phyloP scores from a whole-genome alignment of 2,888 invertebrate species.

The Ectemnius cavifrons region DNA sequence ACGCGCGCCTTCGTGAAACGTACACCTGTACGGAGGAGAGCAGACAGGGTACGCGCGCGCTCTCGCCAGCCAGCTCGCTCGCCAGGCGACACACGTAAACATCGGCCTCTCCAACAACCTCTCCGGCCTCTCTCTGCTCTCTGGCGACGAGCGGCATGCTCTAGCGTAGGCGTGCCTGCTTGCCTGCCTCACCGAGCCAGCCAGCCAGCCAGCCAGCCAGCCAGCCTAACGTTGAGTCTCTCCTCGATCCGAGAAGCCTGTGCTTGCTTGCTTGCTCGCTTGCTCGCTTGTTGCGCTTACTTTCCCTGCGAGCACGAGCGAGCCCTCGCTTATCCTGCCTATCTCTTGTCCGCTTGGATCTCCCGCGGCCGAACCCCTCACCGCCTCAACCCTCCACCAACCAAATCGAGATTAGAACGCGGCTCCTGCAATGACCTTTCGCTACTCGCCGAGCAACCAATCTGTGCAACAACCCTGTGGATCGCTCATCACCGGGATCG shows the following conservation, averaged over 20 bases:
- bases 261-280: slow-evolving; percentile 20
- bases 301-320: no score
- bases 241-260: slow-evolving; percentile 38
- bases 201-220: no score
- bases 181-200: slow-evolving; percentile 10
- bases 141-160: slow-evolving; percentile 31
- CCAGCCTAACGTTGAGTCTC: slow-evolving; percentile 22
- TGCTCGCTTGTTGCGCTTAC: no score
- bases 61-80: slow-evolving; percentile 30
- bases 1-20: slow-evolving; percentile 68
- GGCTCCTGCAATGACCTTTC: no score
- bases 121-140: not conserved
- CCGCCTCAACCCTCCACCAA: no score
- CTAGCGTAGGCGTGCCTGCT: slow-evolving; percentile 44
- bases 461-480: no score
- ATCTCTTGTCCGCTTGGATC: slow-evolving; percentile 8
- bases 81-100: slow-evolving; percentile 8
- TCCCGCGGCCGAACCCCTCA: no score
- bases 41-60: no score
- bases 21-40: slow-evolving; percentile 58
- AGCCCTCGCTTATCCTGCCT: slow-evolving; percentile 25
- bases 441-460: no score
- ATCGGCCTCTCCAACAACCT: not conserved
- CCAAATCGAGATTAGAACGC: no score
- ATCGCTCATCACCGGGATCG: not conserved